Evolutionary conservation across 2,797 vertebrate species (phyloP).

Genomic region (Myotis findleyi): DNA sequence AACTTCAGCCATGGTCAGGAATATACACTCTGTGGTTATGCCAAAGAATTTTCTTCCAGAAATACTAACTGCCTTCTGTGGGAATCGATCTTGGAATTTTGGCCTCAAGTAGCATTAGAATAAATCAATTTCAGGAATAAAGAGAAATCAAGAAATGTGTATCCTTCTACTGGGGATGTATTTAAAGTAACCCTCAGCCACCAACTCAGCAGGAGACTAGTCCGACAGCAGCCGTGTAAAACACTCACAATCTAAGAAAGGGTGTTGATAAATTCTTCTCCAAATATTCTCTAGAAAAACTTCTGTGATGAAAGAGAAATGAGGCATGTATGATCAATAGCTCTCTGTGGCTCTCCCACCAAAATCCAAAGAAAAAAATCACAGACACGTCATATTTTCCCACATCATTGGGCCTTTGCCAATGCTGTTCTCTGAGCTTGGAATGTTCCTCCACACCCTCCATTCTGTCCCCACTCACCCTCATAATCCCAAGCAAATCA

Average conservation of each 20-base stretch:
- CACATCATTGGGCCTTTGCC: not conserved
- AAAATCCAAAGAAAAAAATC: constrained; percentile 35
- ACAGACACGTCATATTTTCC: not conserved
- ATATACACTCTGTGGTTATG: not conserved
- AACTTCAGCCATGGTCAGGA: not conserved
- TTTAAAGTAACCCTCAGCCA: constrained; percentile 53
- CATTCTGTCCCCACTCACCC: accelerated
- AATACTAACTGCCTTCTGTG: constrained; percentile 13
- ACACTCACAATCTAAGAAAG: constrained; percentile 34
- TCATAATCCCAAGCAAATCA: not conserved
- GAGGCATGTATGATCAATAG: not conserved
- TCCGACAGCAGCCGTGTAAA: constrained; percentile 38
- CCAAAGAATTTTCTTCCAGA: not conserved
- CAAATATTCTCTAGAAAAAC: constrained; percentile 9
- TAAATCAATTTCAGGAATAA: constrained; percentile 61
- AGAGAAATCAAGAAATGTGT: constrained; percentile 3
- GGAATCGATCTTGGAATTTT: constrained; percentile 10
- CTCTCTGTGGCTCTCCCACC: not conserved
- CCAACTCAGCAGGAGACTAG: not conserved
- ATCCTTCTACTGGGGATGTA: not conserved
- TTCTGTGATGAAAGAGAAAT: constrained; percentile 40
- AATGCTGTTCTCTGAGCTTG: not conserved
- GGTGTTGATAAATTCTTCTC: constrained; percentile 43
- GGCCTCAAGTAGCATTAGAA: not conserved
- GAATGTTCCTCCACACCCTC: not conserved